Percentiles rank a stretch among this genome's conserved stretches.
phyloP scores from a whole-genome alignment of 2,888 invertebrate species.

The Aphodius sticticus region DNA sequence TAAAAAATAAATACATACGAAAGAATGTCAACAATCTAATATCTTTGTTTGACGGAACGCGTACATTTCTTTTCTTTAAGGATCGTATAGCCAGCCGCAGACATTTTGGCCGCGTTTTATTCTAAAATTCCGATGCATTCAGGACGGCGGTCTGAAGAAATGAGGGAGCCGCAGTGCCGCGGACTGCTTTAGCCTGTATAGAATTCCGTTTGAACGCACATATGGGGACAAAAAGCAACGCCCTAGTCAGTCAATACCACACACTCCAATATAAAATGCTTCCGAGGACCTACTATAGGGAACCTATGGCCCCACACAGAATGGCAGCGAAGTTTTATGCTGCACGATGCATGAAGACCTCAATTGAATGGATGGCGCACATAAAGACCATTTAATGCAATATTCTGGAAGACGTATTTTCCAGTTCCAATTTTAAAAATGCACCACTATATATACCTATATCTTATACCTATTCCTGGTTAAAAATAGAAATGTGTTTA shows the following conservation, averaged over 20 bases:
- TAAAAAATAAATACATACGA: too few relatives aligned
- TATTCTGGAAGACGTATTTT: neutral
- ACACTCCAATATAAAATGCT: conserved; percentile 39
- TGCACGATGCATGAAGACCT: neutral
- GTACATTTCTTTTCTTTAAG: neutral
- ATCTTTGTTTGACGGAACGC: conserved; percentile 6
- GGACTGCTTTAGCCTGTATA: conserved; percentile 32
- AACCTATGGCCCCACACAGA: conserved; percentile 39
- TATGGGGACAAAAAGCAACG: conserved; percentile 38
- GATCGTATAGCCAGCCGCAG: neutral
- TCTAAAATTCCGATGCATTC: conserved; percentile 34
- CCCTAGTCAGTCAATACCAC: conserved; percentile 42
- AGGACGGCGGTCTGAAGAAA: conserved; percentile 6
- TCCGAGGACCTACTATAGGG: neutral
- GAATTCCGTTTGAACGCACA: conserved; percentile 42
- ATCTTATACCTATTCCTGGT: neutral
- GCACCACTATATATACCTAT: neutral
- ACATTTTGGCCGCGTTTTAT: conserved; percentile 25
- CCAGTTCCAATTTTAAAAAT: neutral
- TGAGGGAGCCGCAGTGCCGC: neutral
- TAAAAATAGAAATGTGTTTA: neutral
- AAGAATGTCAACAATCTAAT: conserved; percentile 26
- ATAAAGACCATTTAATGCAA: neutral
- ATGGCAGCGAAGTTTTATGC: conserved; percentile 13
- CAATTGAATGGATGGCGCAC: neutral